Percentiles rank a stretch among this genome's conserved stretches.
Conservation (phyloP, 2,797 vertebrate genomes). For the Tympanoctomys barrerae region DNA sequence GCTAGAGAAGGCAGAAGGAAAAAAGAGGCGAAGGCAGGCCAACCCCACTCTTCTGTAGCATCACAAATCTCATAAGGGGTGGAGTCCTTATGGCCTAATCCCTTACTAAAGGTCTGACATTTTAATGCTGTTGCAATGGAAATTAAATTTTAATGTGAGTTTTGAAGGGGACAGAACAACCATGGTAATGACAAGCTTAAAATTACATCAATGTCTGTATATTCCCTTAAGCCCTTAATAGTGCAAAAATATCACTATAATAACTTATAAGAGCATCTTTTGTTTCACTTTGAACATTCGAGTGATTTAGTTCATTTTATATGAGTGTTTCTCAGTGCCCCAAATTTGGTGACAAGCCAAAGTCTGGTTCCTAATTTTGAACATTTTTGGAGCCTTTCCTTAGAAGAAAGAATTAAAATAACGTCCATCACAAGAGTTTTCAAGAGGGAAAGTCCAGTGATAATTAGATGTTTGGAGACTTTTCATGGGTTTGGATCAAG, state of each 20-base stretch:
- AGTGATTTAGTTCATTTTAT: constrained; percentile 12
- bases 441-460: constrained; percentile 1
- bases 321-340: not conserved
- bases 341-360: not conserved
- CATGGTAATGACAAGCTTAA: not conserved
- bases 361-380: constrained; percentile 53
- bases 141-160: not conserved
- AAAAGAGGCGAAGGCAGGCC: not conserved
- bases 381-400: not conserved
- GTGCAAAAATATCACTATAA: not conserved
- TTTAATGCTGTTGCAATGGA: not conserved
- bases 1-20: not conserved
- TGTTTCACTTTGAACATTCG: not conserved
- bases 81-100: not conserved
- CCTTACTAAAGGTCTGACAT: not conserved
- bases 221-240: not conserved
- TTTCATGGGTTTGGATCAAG: not conserved
- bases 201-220: not conserved
- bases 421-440: constrained; percentile 3
- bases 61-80: not conserved
- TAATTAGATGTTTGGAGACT: constrained; percentile 39
- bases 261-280: not conserved
- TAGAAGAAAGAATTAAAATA: constrained; percentile 9
- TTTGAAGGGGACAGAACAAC: not conserved
- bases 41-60: not conserved